Percentiles rank a stretch among this genome's conserved stretches.
phyloP scores from a whole-genome alignment of 2,888 invertebrate species.

The Microctonus aethiopoides region DNA sequence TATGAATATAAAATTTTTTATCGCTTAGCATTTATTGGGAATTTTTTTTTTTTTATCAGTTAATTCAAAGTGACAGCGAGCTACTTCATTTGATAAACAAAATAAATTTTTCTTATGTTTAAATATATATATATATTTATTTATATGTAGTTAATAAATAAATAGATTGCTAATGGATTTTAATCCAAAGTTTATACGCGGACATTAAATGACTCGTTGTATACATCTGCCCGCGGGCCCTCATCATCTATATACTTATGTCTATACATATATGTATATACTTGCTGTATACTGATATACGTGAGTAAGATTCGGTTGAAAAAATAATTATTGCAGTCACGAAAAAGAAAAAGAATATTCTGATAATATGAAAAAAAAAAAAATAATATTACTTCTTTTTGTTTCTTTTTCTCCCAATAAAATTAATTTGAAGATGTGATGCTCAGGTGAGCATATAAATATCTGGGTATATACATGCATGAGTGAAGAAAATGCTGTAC shows the following conservation, averaged over 20 bases:
- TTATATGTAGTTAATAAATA: no score
- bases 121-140: background rate
- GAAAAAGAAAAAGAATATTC: background rate
- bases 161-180: no score
- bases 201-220: constrained; percentile 23
- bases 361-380: background rate
- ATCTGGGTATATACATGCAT: no score
- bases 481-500: no score
- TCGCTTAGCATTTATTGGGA: background rate
- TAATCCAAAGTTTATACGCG: constrained; percentile 23
- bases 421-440: no score
- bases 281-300: background rate
- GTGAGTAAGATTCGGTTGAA: background rate
- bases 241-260: background rate
- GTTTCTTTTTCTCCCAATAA: no score
- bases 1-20: background rate
- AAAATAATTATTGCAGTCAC: background rate
- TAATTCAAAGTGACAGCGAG: background rate
- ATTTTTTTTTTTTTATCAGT: background rate
- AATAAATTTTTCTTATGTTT: background rate
- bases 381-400: background rate
- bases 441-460: no score
- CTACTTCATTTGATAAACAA: background rate
- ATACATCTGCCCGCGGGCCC: constrained; percentile 16
- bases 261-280: background rate